These are phyloP conservation scores for Eutolmus rufibarbis DNA, from an alignment of 2,888 invertebrate species.

Conservation along the genomic window DNA sequence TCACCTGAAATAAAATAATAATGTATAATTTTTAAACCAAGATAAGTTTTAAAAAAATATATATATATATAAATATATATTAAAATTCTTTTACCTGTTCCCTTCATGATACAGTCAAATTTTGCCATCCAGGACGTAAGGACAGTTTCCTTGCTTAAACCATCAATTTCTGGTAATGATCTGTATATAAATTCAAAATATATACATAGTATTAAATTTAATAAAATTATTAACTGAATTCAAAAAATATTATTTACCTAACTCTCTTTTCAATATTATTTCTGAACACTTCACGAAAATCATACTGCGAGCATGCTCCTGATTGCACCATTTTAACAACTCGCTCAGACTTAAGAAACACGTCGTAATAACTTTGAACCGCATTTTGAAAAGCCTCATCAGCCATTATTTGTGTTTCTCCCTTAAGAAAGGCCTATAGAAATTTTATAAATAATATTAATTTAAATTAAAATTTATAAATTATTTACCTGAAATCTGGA, in stretches of 20 bases:
- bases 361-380: conserved; percentile 93
- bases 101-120: conserved; percentile 97
- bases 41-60: not conserved
- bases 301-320: conserved; percentile 97
- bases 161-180: conserved; percentile 98
- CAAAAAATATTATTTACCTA: conserved; percentile 65
- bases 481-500: conserved; percentile 88
- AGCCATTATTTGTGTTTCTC: conserved; percentile 97
- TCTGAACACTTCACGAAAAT: conserved; percentile 97
- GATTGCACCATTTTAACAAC: conserved; percentile 96
- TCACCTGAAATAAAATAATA: conserved; percentile 66
- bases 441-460: no score
- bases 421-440: conserved; percentile 86
- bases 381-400: conserved; percentile 99
- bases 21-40: not conserved
- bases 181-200: conserved; percentile 61
- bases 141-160: conserved; percentile 98
- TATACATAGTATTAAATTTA: not conserved
- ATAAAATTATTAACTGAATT: not conserved
- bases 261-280: conserved; percentile 99
- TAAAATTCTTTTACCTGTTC: conserved; percentile 66
- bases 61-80: no score
- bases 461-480: no score
- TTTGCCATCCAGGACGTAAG: conserved; percentile 99
- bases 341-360: conserved; percentile 96